Percentiles rank a stretch among this genome's conserved stretches.
phyloP scores from a whole-genome alignment of 30 jellyfish, hydroid and myxozoan genomes.

The Turritopsis dohrnii region DNA sequence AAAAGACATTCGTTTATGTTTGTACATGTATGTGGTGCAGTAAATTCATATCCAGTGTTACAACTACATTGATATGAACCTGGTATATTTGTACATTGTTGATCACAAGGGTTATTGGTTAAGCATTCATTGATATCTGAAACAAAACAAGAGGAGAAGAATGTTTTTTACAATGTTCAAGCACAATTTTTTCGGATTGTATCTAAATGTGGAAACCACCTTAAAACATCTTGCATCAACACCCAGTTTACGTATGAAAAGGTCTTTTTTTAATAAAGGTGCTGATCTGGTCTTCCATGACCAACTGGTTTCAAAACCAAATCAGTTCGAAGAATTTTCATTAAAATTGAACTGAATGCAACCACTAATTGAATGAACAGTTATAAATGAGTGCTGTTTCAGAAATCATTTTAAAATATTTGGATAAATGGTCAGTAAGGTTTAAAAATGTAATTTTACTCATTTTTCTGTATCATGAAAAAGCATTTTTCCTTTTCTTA shows the following conservation, averaged over 20 bases:
- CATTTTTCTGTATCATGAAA: too few relatives aligned
- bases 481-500: too few relatives aligned
- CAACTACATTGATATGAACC: constrained; percentile 24
- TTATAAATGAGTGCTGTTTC: too few relatives aligned
- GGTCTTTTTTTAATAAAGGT: not conserved
- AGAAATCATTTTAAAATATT: too few relatives aligned
- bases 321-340: not conserved
- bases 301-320: not conserved
- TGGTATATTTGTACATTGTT: constrained; percentile 8
- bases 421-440: too few relatives aligned
- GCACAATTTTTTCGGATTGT: not conserved
- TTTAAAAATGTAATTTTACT: too few relatives aligned
- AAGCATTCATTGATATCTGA: not conserved
- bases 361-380: too few relatives aligned
- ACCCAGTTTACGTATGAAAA: too few relatives aligned
- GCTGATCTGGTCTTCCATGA: not conserved
- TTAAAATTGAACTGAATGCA: too few relatives aligned
- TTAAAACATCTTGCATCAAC: not conserved
- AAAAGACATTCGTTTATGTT: constrained; percentile 11
- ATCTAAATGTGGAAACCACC: not conserved
- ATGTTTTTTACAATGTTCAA: not conserved
- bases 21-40: constrained; percentile 19
- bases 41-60: constrained; percentile 12
- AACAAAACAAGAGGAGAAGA: not conserved
- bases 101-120: constrained; percentile 13